Base-by-base conservation (phyloP, 2,888 invertebrate genomes). In the Aspidiotus destructor region DNA sequence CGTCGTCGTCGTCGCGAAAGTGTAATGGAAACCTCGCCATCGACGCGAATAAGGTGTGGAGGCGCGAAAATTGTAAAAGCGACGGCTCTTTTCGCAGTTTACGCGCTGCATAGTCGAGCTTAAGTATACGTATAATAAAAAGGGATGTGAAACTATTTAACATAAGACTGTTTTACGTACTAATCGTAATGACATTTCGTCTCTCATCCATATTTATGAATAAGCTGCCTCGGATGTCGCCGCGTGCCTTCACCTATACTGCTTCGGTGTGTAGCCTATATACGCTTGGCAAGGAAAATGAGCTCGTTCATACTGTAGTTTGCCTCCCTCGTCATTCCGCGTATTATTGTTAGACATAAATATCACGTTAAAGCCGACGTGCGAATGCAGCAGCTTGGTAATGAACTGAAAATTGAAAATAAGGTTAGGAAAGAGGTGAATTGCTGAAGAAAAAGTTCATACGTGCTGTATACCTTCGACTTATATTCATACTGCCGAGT, bases 21-120 rank as follows among this genome's bases (percentile, higher is more conserved):
- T 48, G 57, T 57, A 57, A 57, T 57, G 57, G 16, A 57, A 57
- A 57, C 57, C 57, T 10, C 57, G 17, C 57, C 16, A 57, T n/a
- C 16, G 57, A 57, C 57, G 15, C 16, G 57, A 52, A 52, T 57
- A 15, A 57, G 15, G 57, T 28, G 28, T 17, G 16, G 57, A 57
- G 57, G 17, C 16, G 17, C 16, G 57, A 57, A 17, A 57, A n/a
- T 57, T 57, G 11, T n/a, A 57, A 57, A 15, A 11, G 17, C 11
- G n/a, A 57, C 57, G 10, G 57, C 57, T 57, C 57, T 57, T 57
- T 57, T 57, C 57, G 57, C 17, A 57, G 57, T 57, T 57, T 57
- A 57, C 10, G 17, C 57, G 28, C 5, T 28, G 28, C 28, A 28
- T 28, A 57, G 57, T 16, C 57, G n/a, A n/a, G 48, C 48, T 48